Conservation (phyloP, 2,888 invertebrate genomes). For the Lycia hirtaria region DNA sequence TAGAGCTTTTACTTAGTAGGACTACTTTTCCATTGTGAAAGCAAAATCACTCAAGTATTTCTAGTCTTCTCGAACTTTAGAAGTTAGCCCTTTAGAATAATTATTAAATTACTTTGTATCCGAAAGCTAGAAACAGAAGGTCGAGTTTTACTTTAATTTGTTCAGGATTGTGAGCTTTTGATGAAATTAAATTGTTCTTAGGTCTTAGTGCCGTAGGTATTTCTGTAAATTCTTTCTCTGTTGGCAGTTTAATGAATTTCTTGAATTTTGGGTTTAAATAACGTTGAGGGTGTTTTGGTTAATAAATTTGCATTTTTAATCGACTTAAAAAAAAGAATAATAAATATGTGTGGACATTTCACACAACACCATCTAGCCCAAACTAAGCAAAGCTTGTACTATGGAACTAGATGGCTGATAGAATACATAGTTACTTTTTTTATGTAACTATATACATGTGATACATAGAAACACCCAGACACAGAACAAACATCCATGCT, state of each 20-base stretch:
- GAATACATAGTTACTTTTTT: too few species aligned
- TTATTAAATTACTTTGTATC: constrained; percentile 24
- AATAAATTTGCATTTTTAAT: too few species aligned
- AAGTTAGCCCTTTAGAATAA: constrained; percentile 13
- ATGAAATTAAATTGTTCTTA: constrained; percentile 19
- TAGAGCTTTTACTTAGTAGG: too few species aligned
- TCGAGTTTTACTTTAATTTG: constrained; percentile 21
- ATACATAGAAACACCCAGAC: too few species aligned
- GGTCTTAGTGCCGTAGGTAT: constrained; percentile 1
- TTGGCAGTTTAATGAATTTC: not conserved
- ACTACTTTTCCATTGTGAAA: constrained; percentile 3
- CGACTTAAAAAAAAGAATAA: too few species aligned
- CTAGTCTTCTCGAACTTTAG: constrained; percentile 4
- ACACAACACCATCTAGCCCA: too few species aligned
- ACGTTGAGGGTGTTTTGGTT: not conserved
- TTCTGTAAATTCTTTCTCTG: constrained; percentile 15
- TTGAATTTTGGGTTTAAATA: not conserved
- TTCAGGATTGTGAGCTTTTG: constrained; percentile 17
- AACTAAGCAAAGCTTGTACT: too few species aligned
- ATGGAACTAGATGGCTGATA: too few species aligned
- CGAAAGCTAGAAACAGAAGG: constrained; percentile 26
- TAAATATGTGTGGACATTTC: too few species aligned
- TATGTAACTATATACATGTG: too few species aligned
- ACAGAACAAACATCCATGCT: too few species aligned
- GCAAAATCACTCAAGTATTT: not conserved